These are phyloP conservation scores for Cheilosia scutellata DNA, from an alignment of 2,888 invertebrate species.

Conservation along the genomic window DNA sequence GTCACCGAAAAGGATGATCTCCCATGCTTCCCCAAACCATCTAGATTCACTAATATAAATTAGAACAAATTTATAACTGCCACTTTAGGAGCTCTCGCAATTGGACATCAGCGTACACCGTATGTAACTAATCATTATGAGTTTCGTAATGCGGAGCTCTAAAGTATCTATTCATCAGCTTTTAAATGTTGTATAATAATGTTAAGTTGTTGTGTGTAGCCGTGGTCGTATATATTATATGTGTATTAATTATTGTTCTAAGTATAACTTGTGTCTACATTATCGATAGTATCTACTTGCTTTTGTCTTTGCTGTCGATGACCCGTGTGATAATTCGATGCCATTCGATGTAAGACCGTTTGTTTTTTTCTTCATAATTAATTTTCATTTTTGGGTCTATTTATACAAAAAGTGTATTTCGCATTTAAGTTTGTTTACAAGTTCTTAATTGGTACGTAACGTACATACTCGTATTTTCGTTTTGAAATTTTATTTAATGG, in stretches of 20 bases:
- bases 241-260: constrained; percentile 41
- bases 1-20: constrained; percentile 59
- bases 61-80: constrained; percentile 68
- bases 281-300: constrained; percentile 35
- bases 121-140: constrained; percentile 57
- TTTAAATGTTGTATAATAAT: constrained; percentile 61
- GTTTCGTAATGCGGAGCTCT: constrained; percentile 48
- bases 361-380: constrained; percentile 33
- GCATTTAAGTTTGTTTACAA: constrained; percentile 47
- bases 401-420: constrained; percentile 31
- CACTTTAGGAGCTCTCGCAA: constrained; percentile 70
- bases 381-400: constrained; percentile 29
- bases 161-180: constrained; percentile 65
- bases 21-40: constrained; percentile 45
- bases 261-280: constrained; percentile 35
- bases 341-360: not conserved
- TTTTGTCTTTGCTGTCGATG: constrained; percentile 49
- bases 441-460: constrained; percentile 13
- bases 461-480: constrained; percentile 10
- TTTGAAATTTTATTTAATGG: constrained; percentile 26
- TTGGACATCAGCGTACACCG: constrained; percentile 71
- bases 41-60: constrained; percentile 60
- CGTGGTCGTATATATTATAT: constrained; percentile 27
- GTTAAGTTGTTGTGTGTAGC: constrained; percentile 39
- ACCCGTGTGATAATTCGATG: constrained; percentile 21